A percentile compares a stretch with the other conserved stretches of the same genome.
Conservation (phyloP, 2,797 vertebrate species). For the Valencia hispanica region DNA sequence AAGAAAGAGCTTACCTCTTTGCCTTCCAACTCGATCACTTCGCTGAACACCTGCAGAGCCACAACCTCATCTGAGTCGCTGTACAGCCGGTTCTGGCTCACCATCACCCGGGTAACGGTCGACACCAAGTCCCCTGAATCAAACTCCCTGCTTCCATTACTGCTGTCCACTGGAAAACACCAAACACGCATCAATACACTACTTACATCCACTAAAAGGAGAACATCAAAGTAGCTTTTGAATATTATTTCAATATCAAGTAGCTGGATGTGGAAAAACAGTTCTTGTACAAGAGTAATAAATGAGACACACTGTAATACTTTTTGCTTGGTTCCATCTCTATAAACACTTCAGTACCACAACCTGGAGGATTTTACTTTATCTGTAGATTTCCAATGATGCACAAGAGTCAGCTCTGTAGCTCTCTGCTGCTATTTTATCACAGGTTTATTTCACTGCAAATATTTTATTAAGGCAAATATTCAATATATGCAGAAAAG, state of each 20-base stretch:
- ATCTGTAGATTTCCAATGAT: background rate
- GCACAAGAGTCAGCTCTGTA: background rate
- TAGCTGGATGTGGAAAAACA: background rate
- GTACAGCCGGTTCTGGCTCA: conserved; percentile 87
- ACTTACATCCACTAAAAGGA: background rate
- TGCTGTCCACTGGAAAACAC: conserved; percentile 78
- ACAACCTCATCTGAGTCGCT: conserved; percentile 84
- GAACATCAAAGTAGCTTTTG: too few relatives aligned
- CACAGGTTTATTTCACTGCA: background rate
- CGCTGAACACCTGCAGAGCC: conserved; percentile 88
- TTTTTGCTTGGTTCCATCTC: background rate
- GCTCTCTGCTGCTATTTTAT: background rate
- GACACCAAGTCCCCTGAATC: conserved; percentile 81
- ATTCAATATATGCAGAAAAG: background rate
- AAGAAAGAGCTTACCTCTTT: conserved; percentile 77
- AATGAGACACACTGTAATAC: background rate
- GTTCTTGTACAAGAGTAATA: background rate
- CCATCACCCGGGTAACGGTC: conserved; percentile 88
- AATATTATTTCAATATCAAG: background rate
- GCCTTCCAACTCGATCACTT: conserved; percentile 91
- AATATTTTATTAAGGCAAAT: background rate
- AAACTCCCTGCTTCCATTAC: conserved; percentile 73
- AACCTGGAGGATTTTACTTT: background rate
- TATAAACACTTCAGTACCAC: background rate
- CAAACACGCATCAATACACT: background rate